Evolutionary conservation across 2,113 vertebrate species (phyloP), one percentile per base, ranked within the genome.

Genomic region (Salvelinus fontinalis): DNA sequence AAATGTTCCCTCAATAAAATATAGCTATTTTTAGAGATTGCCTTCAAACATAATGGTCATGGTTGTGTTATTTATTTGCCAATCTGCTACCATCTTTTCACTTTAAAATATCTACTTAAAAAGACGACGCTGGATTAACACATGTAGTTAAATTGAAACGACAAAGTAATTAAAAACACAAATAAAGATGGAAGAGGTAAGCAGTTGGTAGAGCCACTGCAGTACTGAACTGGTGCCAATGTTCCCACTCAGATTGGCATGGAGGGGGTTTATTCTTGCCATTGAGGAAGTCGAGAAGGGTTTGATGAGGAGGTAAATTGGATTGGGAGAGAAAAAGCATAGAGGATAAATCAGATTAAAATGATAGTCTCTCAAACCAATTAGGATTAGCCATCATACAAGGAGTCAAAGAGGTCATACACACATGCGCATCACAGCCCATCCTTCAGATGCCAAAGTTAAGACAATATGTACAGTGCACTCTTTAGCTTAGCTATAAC

Each of bases 181-280:
- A 75, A 81, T 83, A 74, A 78, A 70, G 81, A 84, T 79, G 81
- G 84, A 83, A 87, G 77, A 89, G 59, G 20, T 78, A 87, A 87
- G 84, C 83, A 86, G 82, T 89, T 83, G 84, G 87, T 82, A 34
- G 20, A 85, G 85, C 80, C 74, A 78, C 73, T 65, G 18, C 69
- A 84, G 80, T 89, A 83, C 78, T 85, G 89, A 87, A 75, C 65
- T 57, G 0, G 70, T 81, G 86, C 89, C 89, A 88, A 51, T 0
- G 70, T 86, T 78, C 89, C 89, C 89, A 87, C 88, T 84, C 88
- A 76, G 68, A 65, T 48, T 79, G 73, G 85, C 81, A 48, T 0
- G 9, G 27, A 82, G 48, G 9, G 27, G 80, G 71, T 83, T 77
- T 66, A 84, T 70, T 76, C 79, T 73, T 82, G 74, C 72, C 54